Evolutionary conservation across 2,113 vertebrate species (phyloP).

Genomic region (Eudorcas thomsonii): DNA sequence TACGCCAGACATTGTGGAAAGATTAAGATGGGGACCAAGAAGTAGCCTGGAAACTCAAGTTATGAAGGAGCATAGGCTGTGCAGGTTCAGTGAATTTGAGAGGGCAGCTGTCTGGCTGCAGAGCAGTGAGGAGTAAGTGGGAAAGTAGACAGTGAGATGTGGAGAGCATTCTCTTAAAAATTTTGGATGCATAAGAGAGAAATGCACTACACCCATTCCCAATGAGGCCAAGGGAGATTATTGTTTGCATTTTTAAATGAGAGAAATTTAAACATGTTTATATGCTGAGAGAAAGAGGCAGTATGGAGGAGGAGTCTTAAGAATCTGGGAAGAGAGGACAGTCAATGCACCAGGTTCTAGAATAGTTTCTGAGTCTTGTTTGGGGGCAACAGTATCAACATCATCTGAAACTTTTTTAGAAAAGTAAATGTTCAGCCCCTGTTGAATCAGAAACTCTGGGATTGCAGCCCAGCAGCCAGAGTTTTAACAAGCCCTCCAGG

Average conservation of each 20-base stretch:
- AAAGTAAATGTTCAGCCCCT: neutral
- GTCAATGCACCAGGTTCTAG: neutral
- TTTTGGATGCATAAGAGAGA: neutral
- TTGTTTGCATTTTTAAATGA: neutral
- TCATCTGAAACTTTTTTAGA: neutral
- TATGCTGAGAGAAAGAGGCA: neutral
- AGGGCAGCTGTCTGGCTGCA: neutral
- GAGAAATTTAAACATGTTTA: neutral
- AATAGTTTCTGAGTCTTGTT: neutral
- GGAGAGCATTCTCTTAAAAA: neutral
- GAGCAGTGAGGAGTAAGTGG: neutral
- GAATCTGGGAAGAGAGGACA: neutral
- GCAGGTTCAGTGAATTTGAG: neutral
- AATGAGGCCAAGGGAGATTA: neutral
- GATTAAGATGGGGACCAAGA: accelerated
- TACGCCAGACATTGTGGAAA: neutral
- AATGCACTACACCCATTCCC: accelerated
- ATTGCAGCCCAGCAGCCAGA: neutral
- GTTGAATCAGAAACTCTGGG: neutral
- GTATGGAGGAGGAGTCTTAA: neutral
- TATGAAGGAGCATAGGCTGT: neutral
- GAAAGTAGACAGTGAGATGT: neutral
- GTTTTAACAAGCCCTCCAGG: neutral
- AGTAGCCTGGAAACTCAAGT: neutral
- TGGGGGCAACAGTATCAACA: neutral